A percentile compares a stretch with the other conserved stretches of the same genome.
These are phyloP conservation scores for Artibeus lituratus DNA, from an alignment of 2,797 vertebrate species.

Conservation along the genomic window DNA sequence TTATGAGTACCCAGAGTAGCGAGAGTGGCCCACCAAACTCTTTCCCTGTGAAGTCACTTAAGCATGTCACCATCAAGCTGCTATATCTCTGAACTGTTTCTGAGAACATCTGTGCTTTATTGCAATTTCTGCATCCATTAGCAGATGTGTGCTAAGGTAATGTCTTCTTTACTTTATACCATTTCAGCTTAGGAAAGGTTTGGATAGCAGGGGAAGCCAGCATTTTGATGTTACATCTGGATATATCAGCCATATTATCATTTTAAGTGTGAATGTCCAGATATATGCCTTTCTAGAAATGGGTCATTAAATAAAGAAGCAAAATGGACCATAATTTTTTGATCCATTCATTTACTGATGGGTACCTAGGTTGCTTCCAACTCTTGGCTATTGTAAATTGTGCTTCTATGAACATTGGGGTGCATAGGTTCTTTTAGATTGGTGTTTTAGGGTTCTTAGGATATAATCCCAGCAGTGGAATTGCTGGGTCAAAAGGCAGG, in stretches of 20 bases:
- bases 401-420: too few relatives aligned
- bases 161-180: background rate
- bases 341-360: too few relatives aligned
- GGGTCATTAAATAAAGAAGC: slow-evolving; percentile 41
- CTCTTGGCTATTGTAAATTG: too few relatives aligned
- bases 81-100: background rate
- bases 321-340: too few relatives aligned
- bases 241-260: background rate
- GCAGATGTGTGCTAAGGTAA: background rate
- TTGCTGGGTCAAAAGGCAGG: too few relatives aligned
- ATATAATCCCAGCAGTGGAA: too few relatives aligned
- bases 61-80: background rate
- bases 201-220: background rate
- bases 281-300: slow-evolving; percentile 42
- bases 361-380: too few relatives aligned
- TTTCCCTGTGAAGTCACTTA: background rate
- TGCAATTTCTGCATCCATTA: background rate
- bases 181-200: background rate
- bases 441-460: too few relatives aligned
- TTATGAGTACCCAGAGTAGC: background rate
- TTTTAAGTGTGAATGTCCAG: slow-evolving; percentile 16
- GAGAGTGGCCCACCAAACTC: background rate
- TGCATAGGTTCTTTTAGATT: too few relatives aligned
- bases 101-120: background rate
- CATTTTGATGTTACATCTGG: background rate